phyloP scores from a whole-genome alignment of 2,888 invertebrate species.

The Drosophila borealis region DNA sequence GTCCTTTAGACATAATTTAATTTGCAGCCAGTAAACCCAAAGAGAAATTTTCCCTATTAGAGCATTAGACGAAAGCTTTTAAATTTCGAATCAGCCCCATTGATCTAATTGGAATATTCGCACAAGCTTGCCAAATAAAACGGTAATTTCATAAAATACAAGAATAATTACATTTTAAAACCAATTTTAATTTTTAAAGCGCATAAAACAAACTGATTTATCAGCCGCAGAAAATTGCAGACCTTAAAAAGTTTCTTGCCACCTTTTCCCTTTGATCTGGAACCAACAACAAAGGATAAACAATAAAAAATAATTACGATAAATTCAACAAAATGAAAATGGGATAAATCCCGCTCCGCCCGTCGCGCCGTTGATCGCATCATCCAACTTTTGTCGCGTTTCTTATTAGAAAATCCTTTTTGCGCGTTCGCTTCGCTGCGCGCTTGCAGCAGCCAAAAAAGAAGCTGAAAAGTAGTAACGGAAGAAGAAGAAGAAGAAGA shows the following conservation, averaged over 20 bases:
- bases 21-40: background rate
- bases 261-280: slow-evolving; percentile 34
- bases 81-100: background rate
- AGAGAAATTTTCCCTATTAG: background rate
- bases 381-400: slow-evolving; percentile 52
- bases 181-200: background rate
- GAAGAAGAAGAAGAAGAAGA: slow-evolving; percentile 12
- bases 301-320: slow-evolving; percentile 51
- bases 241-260: slow-evolving; percentile 21
- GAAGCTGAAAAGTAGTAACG: slow-evolving; percentile 15
- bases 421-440: slow-evolving; percentile 48
- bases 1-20: no score
- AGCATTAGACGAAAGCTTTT: background rate
- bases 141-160: background rate
- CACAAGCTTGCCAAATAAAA: background rate
- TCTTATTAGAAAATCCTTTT: slow-evolving; percentile 67
- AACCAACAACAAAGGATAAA: slow-evolving; percentile 15
- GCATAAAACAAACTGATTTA: slow-evolving; percentile 12
- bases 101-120: background rate
- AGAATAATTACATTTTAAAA: background rate
- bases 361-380: slow-evolving; percentile 24
- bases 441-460: slow-evolving; percentile 18
- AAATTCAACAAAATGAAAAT: slow-evolving; percentile 38
- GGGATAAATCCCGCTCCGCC: slow-evolving; percentile 13
- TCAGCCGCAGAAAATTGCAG: slow-evolving; percentile 22